phyloP scores from a whole-genome alignment of 1,140 invertebrate species.

The Drosophila kikkawai region DNA sequence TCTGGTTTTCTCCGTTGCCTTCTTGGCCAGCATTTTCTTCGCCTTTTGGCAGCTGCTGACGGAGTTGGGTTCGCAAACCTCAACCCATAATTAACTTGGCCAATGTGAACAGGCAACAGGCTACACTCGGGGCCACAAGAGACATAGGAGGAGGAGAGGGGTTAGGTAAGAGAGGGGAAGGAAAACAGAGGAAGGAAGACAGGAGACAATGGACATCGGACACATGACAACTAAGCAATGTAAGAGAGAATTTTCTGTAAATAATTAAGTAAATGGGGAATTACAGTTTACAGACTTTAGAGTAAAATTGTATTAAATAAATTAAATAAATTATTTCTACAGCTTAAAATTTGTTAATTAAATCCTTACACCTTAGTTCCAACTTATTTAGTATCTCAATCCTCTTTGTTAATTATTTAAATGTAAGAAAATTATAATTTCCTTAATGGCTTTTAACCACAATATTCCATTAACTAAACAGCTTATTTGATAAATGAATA shows the following conservation, averaged over 20 bases:
- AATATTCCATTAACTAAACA: no score
- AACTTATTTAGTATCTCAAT: not conserved
- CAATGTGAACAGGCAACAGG: slow-evolving; percentile 67
- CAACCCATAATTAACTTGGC: slow-evolving; percentile 82
- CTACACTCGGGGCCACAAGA: not conserved
- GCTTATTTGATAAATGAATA: not conserved
- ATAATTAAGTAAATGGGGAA: not conserved
- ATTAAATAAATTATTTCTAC: not conserved
- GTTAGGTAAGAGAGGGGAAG: not conserved
- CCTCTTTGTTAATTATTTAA: not conserved
- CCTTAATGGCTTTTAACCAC: not conserved
- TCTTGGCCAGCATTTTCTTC: slow-evolving; percentile 38
- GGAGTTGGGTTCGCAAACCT: slow-evolving; percentile 77
- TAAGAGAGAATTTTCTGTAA: not conserved
- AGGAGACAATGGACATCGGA: slow-evolving; percentile 6
- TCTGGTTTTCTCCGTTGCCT: slow-evolving; percentile 2
- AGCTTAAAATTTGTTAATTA: not conserved
- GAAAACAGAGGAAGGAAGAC: slow-evolving; percentile 19
- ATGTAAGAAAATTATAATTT: not conserved
- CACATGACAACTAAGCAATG: not conserved
- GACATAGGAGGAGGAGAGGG: not conserved
- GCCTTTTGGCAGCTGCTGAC: slow-evolving; percentile 48
- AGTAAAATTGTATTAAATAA: not conserved
- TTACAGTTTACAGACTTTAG: not conserved
- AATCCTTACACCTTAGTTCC: fast-evolving